Evolutionary conservation across 37 sponge, comb jelly and placozoan genomes (phyloP), one percentile per base, ranked within the genome.

Genomic region (Cliona cf. orientalis): DNA sequence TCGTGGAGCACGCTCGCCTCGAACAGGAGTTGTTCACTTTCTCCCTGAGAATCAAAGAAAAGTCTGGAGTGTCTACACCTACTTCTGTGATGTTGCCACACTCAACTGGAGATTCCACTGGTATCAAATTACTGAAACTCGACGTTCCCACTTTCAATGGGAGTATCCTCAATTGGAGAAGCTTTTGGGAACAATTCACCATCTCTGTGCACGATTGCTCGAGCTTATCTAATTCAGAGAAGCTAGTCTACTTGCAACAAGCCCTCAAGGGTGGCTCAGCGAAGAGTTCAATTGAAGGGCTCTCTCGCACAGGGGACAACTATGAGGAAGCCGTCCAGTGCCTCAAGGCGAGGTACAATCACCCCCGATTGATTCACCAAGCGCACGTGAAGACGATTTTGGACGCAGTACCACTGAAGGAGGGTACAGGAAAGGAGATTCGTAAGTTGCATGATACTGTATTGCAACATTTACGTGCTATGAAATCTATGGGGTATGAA

Each of bases 231-330:
- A 31, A 56, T 38, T 28, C 62, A 12, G 62, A 75, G 62, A 75
- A 75, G 55, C 23, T 75, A 2, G 76, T 58, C 45, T 75, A 75
- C 41, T 58, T 75, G 23, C 76, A 72, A 44, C 72, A 58, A 35
- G 49, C 76, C 40, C 62, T 59, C 3, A 57, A 59, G 76, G 76
- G 32, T 23, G n/a, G n/a, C n/a, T n/a, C n/a, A n/a, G n/a, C n/a
- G n/a, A n/a, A n/a, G n/a, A n/a, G n/a, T n/a, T n/a, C 28, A 5
- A 75, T 75, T 34, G 62, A 58, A 39, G 62, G 76, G 7, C 62
- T 75, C 45, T 58, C 76, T 6, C 76, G 23, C 41, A 58, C 61
- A 14, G 76, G 62, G 6, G 62, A 58, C n/a, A 6, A 75, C 61
- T 75, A 75, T 32, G 5, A 12, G 7, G 76, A 75, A 57, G 60